A percentile compares a stretch with the other conserved stretches of the same genome.
Conservation (phyloP, 2,797 vertebrate species). For the Anableps anableps region DNA sequence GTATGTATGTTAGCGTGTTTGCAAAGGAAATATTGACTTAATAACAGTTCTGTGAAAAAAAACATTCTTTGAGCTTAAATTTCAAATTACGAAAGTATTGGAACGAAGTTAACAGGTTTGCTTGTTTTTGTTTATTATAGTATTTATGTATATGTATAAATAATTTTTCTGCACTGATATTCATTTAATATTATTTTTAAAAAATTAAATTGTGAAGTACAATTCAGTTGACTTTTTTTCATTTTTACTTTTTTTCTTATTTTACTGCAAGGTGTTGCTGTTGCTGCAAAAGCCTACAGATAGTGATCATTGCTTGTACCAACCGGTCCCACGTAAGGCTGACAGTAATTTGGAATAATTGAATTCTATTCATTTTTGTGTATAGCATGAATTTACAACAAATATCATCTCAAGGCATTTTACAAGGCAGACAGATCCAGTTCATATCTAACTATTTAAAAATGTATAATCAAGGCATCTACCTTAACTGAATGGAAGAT, state of each 20-base stretch:
- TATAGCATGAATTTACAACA: background rate
- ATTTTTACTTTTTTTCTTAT: background rate
- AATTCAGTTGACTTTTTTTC: background rate
- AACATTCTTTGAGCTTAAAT: background rate
- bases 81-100: background rate
- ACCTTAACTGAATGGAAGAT: background rate
- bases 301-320: no score
- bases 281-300: background rate
- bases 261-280: background rate
- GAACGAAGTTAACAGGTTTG: background rate
- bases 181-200: background rate
- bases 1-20: background rate
- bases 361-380: background rate
- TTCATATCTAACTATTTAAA: no score
- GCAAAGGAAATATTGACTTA: background rate
- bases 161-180: background rate
- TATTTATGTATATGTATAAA: background rate
- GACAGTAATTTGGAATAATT: background rate
- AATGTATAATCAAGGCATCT: no score
- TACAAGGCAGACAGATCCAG: background rate
- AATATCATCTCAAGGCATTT: background rate
- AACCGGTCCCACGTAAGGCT: no score
- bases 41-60: background rate
- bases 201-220: background rate
- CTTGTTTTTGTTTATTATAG: background rate